Evolutionary conservation across 2,113 vertebrate species (phyloP), one percentile per base, ranked within the genome.

Genomic region (Myocastor coypus): DNA sequence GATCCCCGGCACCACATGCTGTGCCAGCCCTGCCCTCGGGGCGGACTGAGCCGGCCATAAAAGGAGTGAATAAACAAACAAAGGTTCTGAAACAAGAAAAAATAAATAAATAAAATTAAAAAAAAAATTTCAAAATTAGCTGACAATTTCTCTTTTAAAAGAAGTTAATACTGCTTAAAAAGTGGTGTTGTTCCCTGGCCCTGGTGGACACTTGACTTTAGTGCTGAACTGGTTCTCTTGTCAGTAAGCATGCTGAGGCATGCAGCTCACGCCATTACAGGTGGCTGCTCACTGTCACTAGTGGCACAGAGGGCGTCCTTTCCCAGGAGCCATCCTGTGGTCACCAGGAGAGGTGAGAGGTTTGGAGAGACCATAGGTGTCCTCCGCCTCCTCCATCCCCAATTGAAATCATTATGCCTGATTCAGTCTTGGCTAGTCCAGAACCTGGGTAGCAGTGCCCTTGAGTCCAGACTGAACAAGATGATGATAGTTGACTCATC

Each of bases 111-210:
- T n/a, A n/a, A n/a, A n/a, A n/a, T n/a, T n/a, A n/a, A n/a, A n/a
- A n/a, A n/a, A n/a, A n/a, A n/a, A n/a, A n/a, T n/a, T n/a, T n/a
- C n/a, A n/a, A n/a, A n/a, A 50, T 63, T 85, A 89, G 89, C 37
- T 64, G 20, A 34, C 10, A 32, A 61, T 64, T 94, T 94, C 57
- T 93, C 37, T 90, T 89, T 84, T 55, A 32, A 94, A 93, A 91
- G 77, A 61, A 2, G 3, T 61, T 92, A 42, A 34, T 73, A 32
- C 3, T 16, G 3, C 52, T 80, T 82, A 80, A 86, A 85, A 89
- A 42, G 63, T 84, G n/a, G 50, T 68, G 3, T 52, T 92, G 37
- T 64, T 92, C 0, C 63, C 52, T 83, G 46, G 17, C 57, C 50
- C 59, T 88, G 13, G 17, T n/a, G 42, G 42, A 87, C 40, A 9